These are phyloP conservation scores for Medauroidea extradentata DNA, from an alignment of 1,140 invertebrate species.

Conservation along the genomic window DNA sequence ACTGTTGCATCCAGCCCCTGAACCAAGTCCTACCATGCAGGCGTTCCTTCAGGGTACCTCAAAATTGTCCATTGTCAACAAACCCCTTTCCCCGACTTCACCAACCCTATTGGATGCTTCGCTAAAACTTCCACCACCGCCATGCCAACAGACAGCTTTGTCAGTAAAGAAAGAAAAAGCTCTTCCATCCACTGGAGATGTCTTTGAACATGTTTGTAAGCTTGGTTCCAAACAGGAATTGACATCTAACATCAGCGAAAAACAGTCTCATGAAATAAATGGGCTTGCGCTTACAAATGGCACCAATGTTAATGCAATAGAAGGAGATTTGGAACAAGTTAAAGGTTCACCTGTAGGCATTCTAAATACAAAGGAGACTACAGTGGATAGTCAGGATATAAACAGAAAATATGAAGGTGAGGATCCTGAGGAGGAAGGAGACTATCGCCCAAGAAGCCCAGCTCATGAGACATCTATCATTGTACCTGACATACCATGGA, in stretches of 20 bases:
- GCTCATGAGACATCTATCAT: conserved; percentile 57
- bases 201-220: conserved; percentile 31
- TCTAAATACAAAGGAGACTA: background rate
- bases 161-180: conserved; percentile 8
- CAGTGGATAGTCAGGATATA: background rate
- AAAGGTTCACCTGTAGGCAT: too few species aligned
- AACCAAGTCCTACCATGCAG: conserved; percentile 70
- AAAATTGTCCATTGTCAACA: conserved; percentile 37
- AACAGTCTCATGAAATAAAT: too few species aligned
- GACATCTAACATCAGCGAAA: too few species aligned
- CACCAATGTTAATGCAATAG: too few species aligned
- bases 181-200: conserved; percentile 2
- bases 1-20: conserved; percentile 71
- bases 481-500: conserved; percentile 60
- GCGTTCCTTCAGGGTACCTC: conserved; percentile 57
- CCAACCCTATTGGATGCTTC: conserved; percentile 25
- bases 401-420: background rate
- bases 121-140: conserved; percentile 6
- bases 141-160: background rate
- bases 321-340: too few species aligned
- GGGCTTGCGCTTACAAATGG: too few species aligned
- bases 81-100: conserved; percentile 37
- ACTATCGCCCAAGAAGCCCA: conserved; percentile 50
- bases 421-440: conserved; percentile 33
- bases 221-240: conserved; percentile 17